Conservation (phyloP, 2,888 invertebrate species). For the Ariolimax columbianus region DNA sequence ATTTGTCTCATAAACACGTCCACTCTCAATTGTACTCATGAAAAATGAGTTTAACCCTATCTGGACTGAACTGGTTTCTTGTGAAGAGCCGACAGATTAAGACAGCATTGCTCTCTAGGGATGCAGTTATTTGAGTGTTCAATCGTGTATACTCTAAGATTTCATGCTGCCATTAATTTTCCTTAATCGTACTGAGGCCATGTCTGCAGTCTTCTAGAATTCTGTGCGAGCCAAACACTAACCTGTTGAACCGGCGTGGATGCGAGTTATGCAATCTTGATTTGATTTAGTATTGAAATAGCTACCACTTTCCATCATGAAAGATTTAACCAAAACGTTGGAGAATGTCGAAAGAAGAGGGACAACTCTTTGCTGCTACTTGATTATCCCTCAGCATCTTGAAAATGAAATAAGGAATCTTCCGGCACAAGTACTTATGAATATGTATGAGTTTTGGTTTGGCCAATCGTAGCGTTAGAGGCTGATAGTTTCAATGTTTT, state of each 20-base stretch:
- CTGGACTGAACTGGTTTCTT: too few species aligned
- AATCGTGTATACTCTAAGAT: background rate
- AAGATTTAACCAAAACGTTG: conserved; percentile 24
- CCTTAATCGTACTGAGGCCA: background rate
- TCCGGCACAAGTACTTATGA: conserved; percentile 18
- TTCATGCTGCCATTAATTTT: background rate
- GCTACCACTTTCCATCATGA: background rate
- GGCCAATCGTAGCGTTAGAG: background rate
- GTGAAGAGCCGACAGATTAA: too few species aligned
- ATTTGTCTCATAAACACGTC: too few species aligned
- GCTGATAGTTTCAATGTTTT: background rate
- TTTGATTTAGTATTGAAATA: conserved; percentile 29
- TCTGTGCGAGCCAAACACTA: conserved; percentile 1
- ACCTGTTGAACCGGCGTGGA: conserved; percentile 10
- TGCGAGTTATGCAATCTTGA: background rate
- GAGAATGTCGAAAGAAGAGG: background rate
- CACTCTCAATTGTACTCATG: too few species aligned
- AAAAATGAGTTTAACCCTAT: too few species aligned
- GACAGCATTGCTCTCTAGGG: too few species aligned
- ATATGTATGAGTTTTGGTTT: conserved; percentile 26
- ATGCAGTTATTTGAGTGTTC: too few species aligned
- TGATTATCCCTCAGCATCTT: background rate
- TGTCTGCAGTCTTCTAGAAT: background rate
- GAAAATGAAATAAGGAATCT: conserved; percentile 24
- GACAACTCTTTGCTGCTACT: background rate